A percentile compares a stretch with the other conserved stretches of the same genome.
Evolutionary conservation across 2,888 invertebrate genomes (phyloP).

Genomic region (Andrena flavipes): DNA sequence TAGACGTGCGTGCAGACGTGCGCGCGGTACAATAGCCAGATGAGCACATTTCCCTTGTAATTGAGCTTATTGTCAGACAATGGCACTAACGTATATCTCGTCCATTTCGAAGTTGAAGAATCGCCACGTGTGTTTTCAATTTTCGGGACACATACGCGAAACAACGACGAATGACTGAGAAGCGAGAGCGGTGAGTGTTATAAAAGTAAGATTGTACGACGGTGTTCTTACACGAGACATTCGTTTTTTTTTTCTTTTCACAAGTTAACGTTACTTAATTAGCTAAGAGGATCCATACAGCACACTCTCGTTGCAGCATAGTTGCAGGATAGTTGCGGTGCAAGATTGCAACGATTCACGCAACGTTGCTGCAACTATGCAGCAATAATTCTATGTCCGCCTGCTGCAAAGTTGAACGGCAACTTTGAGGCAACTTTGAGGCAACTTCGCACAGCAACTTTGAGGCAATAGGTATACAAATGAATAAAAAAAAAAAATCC

Average conservation of each 20-base stretch:
- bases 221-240: conserved; percentile 26
- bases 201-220: conserved; percentile 39
- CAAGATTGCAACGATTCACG: no score
- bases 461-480: no score
- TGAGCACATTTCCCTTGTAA: conserved; percentile 37
- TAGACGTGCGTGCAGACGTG: conserved; percentile 18
- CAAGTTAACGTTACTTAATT: conserved; percentile 44
- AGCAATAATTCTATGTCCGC: no score
- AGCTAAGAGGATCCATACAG: no score
- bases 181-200: conserved; percentile 35
- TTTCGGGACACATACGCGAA: not conserved
- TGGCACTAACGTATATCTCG: conserved; percentile 62
- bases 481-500: no score
- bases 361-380: no score
- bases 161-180: conserved; percentile 33
- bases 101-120: conserved; percentile 31
- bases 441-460: no score
- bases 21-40: conserved; percentile 14
- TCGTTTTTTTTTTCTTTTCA: conserved; percentile 31
- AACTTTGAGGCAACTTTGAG: no score
- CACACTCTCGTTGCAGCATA: no score
- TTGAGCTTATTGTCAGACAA: conserved; percentile 59
- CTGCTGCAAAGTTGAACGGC: no score
- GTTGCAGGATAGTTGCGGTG: no score
- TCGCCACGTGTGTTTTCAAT: conserved; percentile 21